Evolutionary conservation across 1,140 invertebrate species (phyloP).

Genomic region (Drosophila burlai): DNA sequence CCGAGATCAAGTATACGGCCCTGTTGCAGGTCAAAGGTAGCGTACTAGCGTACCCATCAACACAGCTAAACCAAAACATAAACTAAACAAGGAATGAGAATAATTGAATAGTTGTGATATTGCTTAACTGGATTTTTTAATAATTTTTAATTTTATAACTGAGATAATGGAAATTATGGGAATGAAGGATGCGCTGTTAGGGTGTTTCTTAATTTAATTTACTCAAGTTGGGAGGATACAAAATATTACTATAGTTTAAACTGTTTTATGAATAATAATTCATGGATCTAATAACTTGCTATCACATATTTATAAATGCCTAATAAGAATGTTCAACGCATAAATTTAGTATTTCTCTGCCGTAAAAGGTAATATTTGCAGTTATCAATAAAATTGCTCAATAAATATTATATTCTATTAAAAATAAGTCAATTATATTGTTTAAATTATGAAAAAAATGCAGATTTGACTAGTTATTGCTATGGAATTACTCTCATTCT

Average conservation of each 20-base stretch:
- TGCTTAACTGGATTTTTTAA: not conserved
- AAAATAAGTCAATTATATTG: not conserved
- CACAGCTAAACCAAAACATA: constrained; percentile 3
- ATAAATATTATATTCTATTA: not conserved
- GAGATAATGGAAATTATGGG: too few species aligned
- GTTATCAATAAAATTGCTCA: not conserved
- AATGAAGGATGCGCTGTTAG: not conserved
- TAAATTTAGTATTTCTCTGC: not conserved
- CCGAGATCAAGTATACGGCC: constrained; percentile 92
- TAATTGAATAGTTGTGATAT: not conserved
- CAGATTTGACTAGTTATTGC: not conserved
- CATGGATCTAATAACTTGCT: accelerated
- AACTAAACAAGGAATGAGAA: not conserved
- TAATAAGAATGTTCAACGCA: not conserved
- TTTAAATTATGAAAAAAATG: not conserved
- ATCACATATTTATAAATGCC: not conserved
- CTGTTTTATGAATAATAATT: not conserved
- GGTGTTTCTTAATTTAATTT: too few species aligned
- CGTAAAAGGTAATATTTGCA: not conserved
- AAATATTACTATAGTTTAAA: too few species aligned
- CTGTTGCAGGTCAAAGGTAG: constrained; percentile 94
- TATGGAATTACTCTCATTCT: constrained; percentile 1
- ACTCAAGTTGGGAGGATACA: not conserved
- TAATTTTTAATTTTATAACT: not conserved
- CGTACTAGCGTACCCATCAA: constrained; percentile 83